Base-by-base conservation (phyloP, 2,113 vertebrate genomes). In the Willisornis vidua region DNA sequence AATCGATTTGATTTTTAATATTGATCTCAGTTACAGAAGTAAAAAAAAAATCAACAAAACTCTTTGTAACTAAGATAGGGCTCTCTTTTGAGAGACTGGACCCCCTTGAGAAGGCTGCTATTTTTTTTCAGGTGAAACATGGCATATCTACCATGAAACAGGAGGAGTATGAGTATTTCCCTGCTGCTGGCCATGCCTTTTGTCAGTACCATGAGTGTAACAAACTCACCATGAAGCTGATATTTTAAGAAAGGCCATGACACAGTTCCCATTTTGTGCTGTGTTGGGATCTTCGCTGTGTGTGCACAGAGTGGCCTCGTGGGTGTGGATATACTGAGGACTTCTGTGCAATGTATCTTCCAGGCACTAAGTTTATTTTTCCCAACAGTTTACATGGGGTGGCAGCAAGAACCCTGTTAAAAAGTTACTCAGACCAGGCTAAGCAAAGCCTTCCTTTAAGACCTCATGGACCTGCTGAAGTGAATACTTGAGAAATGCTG, bases 291-390 rank as follows among this genome's bases (percentile, higher is more conserved):
- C 25, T 22, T 55, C 81, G 25, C 4, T 62, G 62, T 39, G 35
- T 7, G 0, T n/a, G 12, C 28, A 16, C 7, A 28, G 33, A 39
- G 31, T 46, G 76, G n/a, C 4, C 0, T 0, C 12, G 3, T 26
- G 35, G 22, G 33, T 0, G 0, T 19, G 29, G 35, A 57, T 74
- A 16, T 3, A 35, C 25, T 0, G 1, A 51, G 22, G 49, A 52
- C 26, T 6, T 49, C 20, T 3, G 49, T 18, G 35, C 14, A 33
- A 14, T 49, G 72, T 46, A 41, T 85, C 63, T 95, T 59, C 61
- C 31, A 29, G 46, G 45, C 66, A 77, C 37, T 45, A 54, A 33
- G 28, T 68, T 5, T 39, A 17, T 70, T 65, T 93, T 92, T 92
- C 79, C 66, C 31, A 80, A 16, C 45, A 49, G 63, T 88, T 93